Percentiles rank a stretch among this genome's conserved stretches.
These are phyloP conservation scores for Drosophila anceps DNA, from an alignment of 2,888 invertebrate genomes.

Conservation along the genomic window DNA sequence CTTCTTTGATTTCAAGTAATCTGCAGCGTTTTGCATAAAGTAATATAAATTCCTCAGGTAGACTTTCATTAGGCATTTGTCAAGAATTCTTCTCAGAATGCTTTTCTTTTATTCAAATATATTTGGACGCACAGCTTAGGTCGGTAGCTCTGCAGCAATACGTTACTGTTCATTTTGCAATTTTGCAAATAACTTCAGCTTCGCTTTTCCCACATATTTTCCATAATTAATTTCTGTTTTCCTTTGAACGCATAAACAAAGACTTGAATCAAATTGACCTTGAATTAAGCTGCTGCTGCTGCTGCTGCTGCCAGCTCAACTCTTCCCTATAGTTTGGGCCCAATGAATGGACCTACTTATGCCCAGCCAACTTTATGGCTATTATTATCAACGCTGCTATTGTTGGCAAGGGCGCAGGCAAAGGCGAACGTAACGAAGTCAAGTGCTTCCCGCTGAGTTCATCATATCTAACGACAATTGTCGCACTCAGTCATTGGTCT, in stretches of 20 bases:
- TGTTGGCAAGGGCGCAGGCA: constrained; percentile 30
- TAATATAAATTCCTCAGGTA: constrained; percentile 3
- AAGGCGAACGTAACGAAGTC: constrained; percentile 18
- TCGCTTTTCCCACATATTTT: neutral
- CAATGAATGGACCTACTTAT: constrained; percentile 21
- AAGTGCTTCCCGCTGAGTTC: constrained; percentile 16
- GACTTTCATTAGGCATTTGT: neutral
- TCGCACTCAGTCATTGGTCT: constrained; percentile 32
- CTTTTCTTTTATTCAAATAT: neutral
- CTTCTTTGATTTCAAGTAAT: neutral
- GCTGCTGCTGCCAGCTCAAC: neutral
- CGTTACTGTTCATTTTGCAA: neutral
- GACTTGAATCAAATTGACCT: constrained; percentile 19
- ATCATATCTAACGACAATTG: constrained; percentile 59
- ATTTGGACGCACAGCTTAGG: neutral
- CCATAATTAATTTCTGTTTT: constrained; percentile 12
- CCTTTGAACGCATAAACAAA: constrained; percentile 16
- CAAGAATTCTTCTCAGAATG: neutral
- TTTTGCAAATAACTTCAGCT: neutral
- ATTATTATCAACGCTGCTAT: constrained; percentile 28
- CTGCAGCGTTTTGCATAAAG: neutral
- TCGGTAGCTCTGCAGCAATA: neutral
- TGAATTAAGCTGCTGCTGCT: constrained; percentile 22
- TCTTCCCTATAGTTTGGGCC: constrained; percentile 2
- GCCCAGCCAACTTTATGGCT: neutral